These are phyloP conservation scores for Semotilus atromaculatus DNA, from an alignment of 2,797 vertebrate species.

Conservation along the genomic window DNA sequence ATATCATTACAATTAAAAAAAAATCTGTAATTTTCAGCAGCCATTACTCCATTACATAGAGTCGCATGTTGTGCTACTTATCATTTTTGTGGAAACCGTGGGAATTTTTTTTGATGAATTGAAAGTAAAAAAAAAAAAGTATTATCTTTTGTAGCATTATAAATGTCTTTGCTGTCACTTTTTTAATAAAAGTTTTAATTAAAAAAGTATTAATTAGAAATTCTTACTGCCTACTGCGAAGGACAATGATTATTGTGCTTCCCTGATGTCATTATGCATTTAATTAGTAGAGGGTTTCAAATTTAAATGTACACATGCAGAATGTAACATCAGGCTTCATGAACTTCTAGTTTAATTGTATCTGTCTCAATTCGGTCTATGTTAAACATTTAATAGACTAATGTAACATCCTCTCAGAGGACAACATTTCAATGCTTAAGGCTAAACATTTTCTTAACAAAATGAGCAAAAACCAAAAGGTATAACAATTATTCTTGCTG, in stretches of 20 bases:
- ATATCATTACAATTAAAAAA: neutral
- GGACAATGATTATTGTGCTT: neutral
- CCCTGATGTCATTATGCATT: constrained; percentile 4
- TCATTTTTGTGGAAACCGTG: neutral
- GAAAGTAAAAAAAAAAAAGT: no score
- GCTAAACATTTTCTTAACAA: constrained; percentile 13
- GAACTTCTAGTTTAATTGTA: constrained; percentile 1
- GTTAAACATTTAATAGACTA: neutral
- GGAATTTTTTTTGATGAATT: neutral
- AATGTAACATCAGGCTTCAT: constrained; percentile 1
- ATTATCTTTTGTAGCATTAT: no score
- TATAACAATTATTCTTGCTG: neutral
- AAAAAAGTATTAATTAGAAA: neutral
- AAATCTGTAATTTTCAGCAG: no score
- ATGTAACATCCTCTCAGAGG: neutral
- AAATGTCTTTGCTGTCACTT: neutral
- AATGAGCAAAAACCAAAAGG: constrained; percentile 17
- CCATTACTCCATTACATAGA: no score
- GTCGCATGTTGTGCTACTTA: neutral
- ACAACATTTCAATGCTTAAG: neutral
- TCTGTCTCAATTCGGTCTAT: neutral
- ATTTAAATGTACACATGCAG: neutral
- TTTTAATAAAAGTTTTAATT: neutral
- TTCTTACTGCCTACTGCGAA: neutral
- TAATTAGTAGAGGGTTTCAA: neutral